Evolutionary conservation across 2,113 vertebrate genomes (phyloP).

Genomic region (Notothenia rossii): DNA sequence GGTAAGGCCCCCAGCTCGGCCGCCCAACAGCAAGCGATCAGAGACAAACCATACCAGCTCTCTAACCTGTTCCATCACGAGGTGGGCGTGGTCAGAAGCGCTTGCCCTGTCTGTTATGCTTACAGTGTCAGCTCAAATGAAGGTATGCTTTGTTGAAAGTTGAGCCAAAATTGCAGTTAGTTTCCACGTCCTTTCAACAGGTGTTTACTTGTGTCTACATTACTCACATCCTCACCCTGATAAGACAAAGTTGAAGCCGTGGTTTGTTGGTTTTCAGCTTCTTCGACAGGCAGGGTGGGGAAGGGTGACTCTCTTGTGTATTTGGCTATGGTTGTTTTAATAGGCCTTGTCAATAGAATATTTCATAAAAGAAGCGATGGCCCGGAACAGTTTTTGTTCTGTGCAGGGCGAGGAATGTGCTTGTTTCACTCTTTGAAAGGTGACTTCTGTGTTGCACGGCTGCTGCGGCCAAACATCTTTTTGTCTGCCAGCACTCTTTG

Average conservation of each 20-base stretch:
- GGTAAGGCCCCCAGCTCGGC: constrained; percentile 40
- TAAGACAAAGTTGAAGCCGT: constrained; percentile 58
- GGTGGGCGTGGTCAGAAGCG: constrained; percentile 53
- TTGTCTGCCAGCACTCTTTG: constrained; percentile 81
- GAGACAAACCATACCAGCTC: constrained; percentile 73
- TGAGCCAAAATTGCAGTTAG: constrained; percentile 70
- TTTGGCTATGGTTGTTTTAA: constrained; percentile 78
- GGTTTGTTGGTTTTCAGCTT: constrained; percentile 57
- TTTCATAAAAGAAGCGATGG: constrained; percentile 81
- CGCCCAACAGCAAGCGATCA: constrained; percentile 68
- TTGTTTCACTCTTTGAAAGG: constrained; percentile 76
- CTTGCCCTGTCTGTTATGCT: constrained; percentile 57
- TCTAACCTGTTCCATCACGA: constrained; percentile 77
- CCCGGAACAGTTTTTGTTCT: constrained; percentile 82
- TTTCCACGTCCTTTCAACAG: constrained; percentile 82
- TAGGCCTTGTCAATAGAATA: constrained; percentile 77
- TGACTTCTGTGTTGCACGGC: constrained; percentile 74
- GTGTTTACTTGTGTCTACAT: constrained; percentile 79
- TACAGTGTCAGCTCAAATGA: constrained; percentile 61
- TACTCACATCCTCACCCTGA: constrained; percentile 68
- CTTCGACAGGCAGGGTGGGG: constrained; percentile 66
- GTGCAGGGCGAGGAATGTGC: constrained; percentile 78
- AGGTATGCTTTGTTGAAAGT: constrained; percentile 82
- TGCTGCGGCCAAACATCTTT: constrained; percentile 68
- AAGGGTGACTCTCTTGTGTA: constrained; percentile 65